Evolutionary conservation across 1,140 invertebrate genomes (phyloP), one percentile per base, ranked within the genome.

Genomic region (Brachionus rubens): DNA sequence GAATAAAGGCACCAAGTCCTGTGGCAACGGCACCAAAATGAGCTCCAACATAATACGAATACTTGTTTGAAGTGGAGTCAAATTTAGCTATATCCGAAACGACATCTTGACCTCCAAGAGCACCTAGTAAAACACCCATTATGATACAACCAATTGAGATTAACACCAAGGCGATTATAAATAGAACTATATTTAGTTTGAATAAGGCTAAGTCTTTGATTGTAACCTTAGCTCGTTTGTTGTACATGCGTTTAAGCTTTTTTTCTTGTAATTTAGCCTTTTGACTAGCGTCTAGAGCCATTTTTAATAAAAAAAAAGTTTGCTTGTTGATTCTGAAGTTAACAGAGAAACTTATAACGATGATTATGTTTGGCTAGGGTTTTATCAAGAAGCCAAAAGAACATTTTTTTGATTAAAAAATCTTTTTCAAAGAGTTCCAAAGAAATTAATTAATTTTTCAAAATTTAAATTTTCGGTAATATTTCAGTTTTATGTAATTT

Each of bases 41-140:
- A 28, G 68, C 19, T 9, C 68, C 68, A 33, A 72, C 26, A 36
- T 72, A 72, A 24, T 50, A 72, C 14, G 24, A 54, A 54, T 72
- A 72, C 3, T 2, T 50, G 1, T 3, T 24, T n/a, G 46, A 21
- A 48, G n/a, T 50, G 0, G 26, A 2, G 14, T 72, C 68, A 41
- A 50, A 72, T 10, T 36, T n/a, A 10, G 24, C 41, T 14, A 72
- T 36, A 26, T 72, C 46, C 12, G 30, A 36, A 0, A 72, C 50
- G 28, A 46, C 50, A 36, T 48, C 21, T 40, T 16, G 46, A n/a
- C 68, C 68, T 2, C 28, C 36, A 2, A 72, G n/a, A 14, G 43
- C 68, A 12, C 68, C 68, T n/a, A 72, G 68, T 33, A 72, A 50
- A 33, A 72, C 68, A 12, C 68, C 68, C 5, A 72, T 72, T 19